A percentile compares a stretch with the other conserved stretches of the same genome.
phyloP scores from a whole-genome alignment of 1,140 invertebrate species.

The Pantala flavescens region DNA sequence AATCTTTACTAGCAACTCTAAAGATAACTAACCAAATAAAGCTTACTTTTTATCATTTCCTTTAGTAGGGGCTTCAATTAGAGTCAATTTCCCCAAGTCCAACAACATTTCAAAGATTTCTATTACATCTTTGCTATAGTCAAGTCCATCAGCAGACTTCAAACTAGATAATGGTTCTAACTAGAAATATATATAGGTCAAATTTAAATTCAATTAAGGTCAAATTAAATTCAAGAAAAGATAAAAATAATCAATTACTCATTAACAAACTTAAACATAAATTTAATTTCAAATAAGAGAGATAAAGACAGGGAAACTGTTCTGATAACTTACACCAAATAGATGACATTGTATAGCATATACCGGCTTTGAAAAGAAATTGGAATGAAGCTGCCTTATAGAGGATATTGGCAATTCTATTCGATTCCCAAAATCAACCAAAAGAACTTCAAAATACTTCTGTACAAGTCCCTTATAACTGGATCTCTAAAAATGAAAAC shows the following conservation, averaged over 20 bases:
- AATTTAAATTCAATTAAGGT: too few species aligned
- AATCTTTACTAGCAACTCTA: too few species aligned
- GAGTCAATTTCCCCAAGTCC: not conserved
- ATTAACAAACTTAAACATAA: not conserved
- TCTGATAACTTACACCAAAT: not conserved
- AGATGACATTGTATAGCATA: not conserved
- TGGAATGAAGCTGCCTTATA: not conserved
- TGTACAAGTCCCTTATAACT: not conserved
- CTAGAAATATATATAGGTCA: not conserved
- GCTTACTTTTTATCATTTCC: not conserved
- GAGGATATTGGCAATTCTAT: not conserved
- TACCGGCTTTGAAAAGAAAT: not conserved
- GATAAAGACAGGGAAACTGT: not conserved
- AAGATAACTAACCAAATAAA: too few species aligned
- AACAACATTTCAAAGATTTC: not conserved
- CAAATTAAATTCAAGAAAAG: not conserved
- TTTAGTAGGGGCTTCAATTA: not conserved
- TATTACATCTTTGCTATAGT: not conserved
- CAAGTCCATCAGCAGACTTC: not conserved
- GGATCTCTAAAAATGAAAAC: not conserved
- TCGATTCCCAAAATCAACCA: not conserved
- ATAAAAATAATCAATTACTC: not conserved
- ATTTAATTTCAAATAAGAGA: not conserved
- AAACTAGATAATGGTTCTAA: not conserved
- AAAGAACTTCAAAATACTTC: not conserved